These are phyloP conservation scores for Regulus satrapa DNA, from an alignment of 2,113 vertebrate genomes.

Conservation along the genomic window DNA sequence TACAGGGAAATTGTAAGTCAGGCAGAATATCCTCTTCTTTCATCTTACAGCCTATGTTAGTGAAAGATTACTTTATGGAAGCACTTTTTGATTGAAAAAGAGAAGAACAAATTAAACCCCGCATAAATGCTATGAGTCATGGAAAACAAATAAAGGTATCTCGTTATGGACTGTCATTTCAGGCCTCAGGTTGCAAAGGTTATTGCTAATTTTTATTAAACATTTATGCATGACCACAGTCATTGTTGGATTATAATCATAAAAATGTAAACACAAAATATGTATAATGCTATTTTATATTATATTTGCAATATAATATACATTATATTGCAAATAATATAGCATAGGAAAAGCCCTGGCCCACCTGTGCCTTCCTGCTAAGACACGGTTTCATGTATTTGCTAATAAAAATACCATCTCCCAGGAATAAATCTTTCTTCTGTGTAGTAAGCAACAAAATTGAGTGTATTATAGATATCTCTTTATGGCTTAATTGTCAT, in stretches of 20 bases:
- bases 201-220: conserved; percentile 31
- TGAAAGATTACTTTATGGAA: not conserved
- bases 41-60: not conserved
- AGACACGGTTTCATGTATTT: not conserved
- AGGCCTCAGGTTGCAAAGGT: not conserved
- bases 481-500: not conserved
- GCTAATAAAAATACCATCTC: not conserved
- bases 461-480: not conserved
- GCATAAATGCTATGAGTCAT: not conserved
- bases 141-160: conserved; percentile 10
- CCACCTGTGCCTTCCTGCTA: not conserved
- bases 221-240: not conserved
- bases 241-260: not conserved
- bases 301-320: not conserved
- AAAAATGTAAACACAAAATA: not conserved
- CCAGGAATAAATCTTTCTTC: not conserved
- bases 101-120: not conserved
- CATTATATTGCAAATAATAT: not conserved
- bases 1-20: not conserved
- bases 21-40: not conserved
- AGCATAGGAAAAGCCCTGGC: not conserved
- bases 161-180: not conserved
- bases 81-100: not conserved
- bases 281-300: not conserved
- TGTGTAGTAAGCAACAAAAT: not conserved